phyloP scores from a whole-genome alignment of 2,797 vertebrate genomes.

The Spinus olivaceus region DNA sequence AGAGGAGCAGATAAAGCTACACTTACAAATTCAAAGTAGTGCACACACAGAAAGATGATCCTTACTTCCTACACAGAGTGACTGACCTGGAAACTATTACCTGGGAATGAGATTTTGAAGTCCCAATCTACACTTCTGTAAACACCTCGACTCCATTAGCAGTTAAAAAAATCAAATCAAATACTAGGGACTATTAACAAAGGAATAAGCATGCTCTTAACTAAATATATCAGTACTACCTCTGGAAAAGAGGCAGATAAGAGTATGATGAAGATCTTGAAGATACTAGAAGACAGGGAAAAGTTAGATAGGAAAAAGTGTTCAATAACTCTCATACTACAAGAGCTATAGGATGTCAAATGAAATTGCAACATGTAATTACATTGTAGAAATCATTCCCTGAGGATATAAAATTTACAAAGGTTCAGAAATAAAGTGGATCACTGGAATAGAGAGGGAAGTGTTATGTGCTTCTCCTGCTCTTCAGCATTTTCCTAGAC shows the following conservation, averaged over 20 bases:
- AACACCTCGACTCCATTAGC: background rate
- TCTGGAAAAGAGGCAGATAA: background rate
- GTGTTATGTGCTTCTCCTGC: background rate
- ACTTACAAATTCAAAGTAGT: background rate
- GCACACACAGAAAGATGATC: background rate
- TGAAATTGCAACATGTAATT: slow-evolving; percentile 14
- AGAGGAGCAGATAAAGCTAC: background rate
- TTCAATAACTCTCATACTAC: background rate
- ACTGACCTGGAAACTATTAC: background rate
- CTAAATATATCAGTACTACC: background rate
- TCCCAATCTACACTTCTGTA: background rate
- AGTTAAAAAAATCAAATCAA: background rate
- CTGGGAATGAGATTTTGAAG: background rate
- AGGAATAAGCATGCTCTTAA: background rate
- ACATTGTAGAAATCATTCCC: background rate
- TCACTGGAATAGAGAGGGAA: background rate
- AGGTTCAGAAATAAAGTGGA: background rate
- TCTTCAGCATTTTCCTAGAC: background rate
- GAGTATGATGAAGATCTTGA: background rate
- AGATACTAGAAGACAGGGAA: background rate
- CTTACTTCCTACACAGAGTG: background rate
- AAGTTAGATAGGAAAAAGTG: background rate
- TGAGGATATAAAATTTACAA: background rate
- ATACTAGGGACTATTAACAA: background rate
- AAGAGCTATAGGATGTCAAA: background rate